Evolutionary conservation across 2,113 vertebrate species (phyloP).

Genomic region (Paracanthobrama guichenoti): DNA sequence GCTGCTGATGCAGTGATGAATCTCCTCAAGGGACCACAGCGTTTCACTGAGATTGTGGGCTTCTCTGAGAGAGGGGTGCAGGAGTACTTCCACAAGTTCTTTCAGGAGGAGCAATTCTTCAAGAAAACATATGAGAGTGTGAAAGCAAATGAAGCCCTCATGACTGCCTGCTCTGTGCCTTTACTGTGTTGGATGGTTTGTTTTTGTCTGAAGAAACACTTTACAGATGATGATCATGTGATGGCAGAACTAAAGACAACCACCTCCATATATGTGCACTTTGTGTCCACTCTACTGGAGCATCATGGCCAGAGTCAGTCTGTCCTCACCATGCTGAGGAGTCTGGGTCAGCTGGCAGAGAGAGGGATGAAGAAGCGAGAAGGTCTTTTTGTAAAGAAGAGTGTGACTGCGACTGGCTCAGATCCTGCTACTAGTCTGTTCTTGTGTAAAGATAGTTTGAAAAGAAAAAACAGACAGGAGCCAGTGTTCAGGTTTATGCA

Average conservation of each 20-base stretch:
- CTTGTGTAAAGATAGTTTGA: conserved; percentile 1
- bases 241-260: not conserved
- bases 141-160: not conserved
- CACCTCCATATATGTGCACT: not conserved
- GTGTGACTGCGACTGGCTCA: no score
- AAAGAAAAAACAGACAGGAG: not conserved
- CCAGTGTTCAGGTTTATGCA: conserved; percentile 47
- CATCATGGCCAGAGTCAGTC: not conserved
- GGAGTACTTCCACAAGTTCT: conserved; percentile 17
- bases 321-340: not conserved
- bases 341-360: not conserved
- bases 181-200: conserved; percentile 22
- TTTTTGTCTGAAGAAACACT: not conserved
- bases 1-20: conserved; percentile 47
- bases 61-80: conserved; percentile 41
- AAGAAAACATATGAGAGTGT: not conserved
- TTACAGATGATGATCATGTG: not conserved
- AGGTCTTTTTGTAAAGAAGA: no score
- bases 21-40: not conserved
- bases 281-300: conserved; percentile 36
- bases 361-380: not conserved
- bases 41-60: conserved; percentile 44
- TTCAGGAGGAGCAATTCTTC: not conserved
- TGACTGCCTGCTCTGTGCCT: not conserved
- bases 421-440: no score